These are phyloP conservation scores for Pseudomyrmex cubaensis DNA, from an alignment of 1,140 invertebrate genomes.

Conservation along the genomic window DNA sequence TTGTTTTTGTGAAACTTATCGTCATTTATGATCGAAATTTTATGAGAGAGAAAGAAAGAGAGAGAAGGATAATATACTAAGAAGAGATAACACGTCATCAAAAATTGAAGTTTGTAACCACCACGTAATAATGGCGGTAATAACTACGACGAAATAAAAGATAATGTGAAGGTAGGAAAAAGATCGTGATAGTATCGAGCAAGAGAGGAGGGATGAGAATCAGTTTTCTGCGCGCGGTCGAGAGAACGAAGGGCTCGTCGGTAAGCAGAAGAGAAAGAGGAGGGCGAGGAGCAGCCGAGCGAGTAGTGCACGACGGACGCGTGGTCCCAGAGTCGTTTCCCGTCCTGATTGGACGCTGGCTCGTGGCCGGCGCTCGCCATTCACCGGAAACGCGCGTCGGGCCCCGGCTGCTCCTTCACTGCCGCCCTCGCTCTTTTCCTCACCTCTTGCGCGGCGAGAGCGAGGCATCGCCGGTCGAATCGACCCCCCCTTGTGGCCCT, in stretches of 20 bases:
- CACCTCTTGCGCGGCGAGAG: conserved; percentile 11
- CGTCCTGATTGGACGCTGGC: conserved; percentile 85
- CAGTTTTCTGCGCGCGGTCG: neutral
- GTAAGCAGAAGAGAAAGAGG: neutral
- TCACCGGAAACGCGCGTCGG: conserved; percentile 81
- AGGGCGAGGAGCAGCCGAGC: conserved; percentile 47
- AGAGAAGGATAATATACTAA: neutral
- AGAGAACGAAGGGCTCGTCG: conserved; percentile 23
- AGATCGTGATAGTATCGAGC: neutral
- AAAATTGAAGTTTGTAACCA: conserved; percentile 15
- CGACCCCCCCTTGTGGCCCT: conserved; percentile 34
- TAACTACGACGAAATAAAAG: conserved; percentile 52
- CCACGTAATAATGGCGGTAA: conserved; percentile 39
- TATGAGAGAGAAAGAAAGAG: neutral
- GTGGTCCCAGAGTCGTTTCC: conserved; percentile 82
- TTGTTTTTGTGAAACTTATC: too few relatives aligned
- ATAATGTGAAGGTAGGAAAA: neutral
- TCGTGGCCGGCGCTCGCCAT: conserved; percentile 85
- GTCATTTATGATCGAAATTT: neutral
- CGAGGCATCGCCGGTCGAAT: conserved; percentile 61
- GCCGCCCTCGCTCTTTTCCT: conserved; percentile 46
- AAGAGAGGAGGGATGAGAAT: conserved; percentile 13
- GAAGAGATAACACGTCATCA: conserved; percentile 5
- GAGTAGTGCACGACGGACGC: conserved; percentile 82
- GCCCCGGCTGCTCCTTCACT: conserved; percentile 44